phyloP scores from a whole-genome alignment of 2,113 vertebrate genomes.

The Sylvietta virens region DNA sequence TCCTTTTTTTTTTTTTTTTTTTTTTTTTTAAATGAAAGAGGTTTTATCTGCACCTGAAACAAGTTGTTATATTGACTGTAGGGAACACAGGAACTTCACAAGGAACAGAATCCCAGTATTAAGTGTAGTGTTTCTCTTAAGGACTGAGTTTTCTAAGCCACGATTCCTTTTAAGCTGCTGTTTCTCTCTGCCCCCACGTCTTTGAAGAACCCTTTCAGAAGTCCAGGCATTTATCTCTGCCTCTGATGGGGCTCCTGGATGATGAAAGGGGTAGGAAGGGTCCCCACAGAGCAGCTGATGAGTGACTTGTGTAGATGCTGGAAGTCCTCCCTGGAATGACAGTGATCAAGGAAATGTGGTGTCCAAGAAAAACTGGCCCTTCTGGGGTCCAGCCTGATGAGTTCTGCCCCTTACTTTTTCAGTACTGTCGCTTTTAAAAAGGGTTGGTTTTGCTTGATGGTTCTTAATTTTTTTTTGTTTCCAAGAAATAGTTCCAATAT shows the following conservation, averaged over 20 bases:
- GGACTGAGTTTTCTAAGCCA: not conserved
- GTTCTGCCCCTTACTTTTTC: not conserved
- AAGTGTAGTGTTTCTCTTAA: not conserved
- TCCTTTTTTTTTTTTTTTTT: not conserved
- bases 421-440: not conserved
- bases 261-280: not conserved
- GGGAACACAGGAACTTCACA: not conserved
- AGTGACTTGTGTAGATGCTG: not conserved
- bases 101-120: not conserved
- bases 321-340: not conserved
- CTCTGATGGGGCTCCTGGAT: not conserved
- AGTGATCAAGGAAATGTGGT: not conserved
- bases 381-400: not conserved
- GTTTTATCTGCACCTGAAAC: not conserved
- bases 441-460: not conserved
- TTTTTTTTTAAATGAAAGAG: not conserved
- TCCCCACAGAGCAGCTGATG: not conserved
- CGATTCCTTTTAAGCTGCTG: not conserved
- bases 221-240: not conserved
- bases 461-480: not conserved
- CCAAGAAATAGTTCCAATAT: not conserved
- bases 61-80: not conserved
- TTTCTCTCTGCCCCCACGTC: not conserved
- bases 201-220: not conserved
- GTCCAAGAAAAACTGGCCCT: not conserved